A percentile compares a stretch with the other conserved stretches of the same genome.
Evolutionary conservation across 2,113 vertebrate genomes (phyloP).

Genomic region (Suncus etruscus): DNA sequence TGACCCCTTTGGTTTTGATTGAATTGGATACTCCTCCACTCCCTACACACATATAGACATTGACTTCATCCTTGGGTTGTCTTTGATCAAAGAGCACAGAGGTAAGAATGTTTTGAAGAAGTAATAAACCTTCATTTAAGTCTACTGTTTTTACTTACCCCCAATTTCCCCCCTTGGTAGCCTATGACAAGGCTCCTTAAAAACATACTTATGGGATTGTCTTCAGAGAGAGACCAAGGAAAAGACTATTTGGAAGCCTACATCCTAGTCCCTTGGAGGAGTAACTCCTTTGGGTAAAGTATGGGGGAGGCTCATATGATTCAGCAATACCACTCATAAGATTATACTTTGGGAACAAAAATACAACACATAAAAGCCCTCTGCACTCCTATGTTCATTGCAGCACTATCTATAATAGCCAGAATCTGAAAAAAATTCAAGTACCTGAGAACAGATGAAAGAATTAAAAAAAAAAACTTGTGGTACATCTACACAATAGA

Average conservation of each 20-base stretch:
- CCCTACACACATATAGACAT: no score
- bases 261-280: background rate
- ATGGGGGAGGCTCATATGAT: no score
- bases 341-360: no score
- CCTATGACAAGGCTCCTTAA: background rate
- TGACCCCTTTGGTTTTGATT: background rate
- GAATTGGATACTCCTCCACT: no score
- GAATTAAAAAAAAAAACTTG: no score
- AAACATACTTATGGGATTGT: background rate
- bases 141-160: background rate
- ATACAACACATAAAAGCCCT: no score
- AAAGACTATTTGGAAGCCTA: background rate
- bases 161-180: background rate
- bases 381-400: no score
- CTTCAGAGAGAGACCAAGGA: background rate
- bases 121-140: background rate
- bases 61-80: background rate
- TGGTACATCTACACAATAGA: no score
- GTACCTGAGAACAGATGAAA: no score
- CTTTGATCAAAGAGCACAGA: fast-evolving
- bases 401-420: no score
- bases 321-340: no score
- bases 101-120: background rate
- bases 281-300: background rate
- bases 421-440: no score